phyloP scores from a whole-genome alignment of 1,140 invertebrate species.

The Augochlora pura region DNA sequence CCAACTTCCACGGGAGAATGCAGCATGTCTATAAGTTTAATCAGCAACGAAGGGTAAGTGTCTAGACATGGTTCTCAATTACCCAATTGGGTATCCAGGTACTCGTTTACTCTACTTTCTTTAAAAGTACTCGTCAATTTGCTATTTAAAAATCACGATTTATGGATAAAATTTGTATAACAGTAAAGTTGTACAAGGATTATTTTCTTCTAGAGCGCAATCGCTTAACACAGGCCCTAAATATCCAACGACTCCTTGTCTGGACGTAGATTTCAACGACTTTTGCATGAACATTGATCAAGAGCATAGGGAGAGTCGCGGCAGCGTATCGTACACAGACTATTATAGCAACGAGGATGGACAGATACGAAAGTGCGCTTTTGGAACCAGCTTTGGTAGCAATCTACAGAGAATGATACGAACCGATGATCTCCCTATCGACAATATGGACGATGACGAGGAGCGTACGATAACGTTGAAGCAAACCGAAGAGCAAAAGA shows the following conservation, averaged over 20 bases:
- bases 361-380: conserved; percentile 71
- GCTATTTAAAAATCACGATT: too few relatives aligned
- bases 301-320: conserved; percentile 76
- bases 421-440: conserved; percentile 59
- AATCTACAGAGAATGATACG: conserved; percentile 42
- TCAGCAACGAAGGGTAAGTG: conserved; percentile 83
- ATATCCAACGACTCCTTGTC: conserved; percentile 80
- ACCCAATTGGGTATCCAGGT: too few relatives aligned
- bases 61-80: too few relatives aligned
- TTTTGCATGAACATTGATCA: conserved; percentile 83
- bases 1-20: conserved; percentile 82
- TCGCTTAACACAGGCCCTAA: conserved; percentile 77
- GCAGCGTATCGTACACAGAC: conserved; percentile 79
- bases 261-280: conserved; percentile 82
- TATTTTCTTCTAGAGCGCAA: conserved; percentile 57
- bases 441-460: conserved; percentile 75
- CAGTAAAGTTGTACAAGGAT: too few relatives aligned
- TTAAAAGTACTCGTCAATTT: too few relatives aligned
- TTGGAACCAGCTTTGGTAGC: conserved; percentile 3
- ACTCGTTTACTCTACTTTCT: too few relatives aligned
- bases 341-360: conserved; percentile 79
- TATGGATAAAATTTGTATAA: not conserved
- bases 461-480: conserved; percentile 77
- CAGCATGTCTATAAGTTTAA: conserved; percentile 83
- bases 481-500: conserved; percentile 75